These are phyloP conservation scores for Uropsilus gracilis DNA, from an alignment of 2,113 vertebrate species.

Conservation along the genomic window DNA sequence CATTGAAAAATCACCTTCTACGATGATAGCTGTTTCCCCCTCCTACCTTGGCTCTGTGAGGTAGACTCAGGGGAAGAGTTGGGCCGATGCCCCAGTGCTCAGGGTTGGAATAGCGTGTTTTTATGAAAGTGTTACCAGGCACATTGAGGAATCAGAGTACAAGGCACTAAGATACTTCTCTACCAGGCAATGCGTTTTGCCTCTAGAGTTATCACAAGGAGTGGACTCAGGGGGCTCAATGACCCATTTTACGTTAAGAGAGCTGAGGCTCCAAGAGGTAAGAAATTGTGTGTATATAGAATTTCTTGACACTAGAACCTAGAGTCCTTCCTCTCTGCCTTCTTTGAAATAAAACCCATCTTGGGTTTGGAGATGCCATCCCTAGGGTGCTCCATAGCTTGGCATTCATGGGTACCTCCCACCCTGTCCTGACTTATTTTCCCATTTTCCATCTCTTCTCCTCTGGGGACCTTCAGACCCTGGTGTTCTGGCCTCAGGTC, in stretches of 20 bases:
- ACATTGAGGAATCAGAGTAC: background rate
- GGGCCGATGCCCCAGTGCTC: background rate
- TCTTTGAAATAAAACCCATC: background rate
- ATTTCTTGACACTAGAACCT: background rate
- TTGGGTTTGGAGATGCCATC: background rate
- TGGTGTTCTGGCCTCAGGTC: too few relatives aligned
- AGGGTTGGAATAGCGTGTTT: background rate
- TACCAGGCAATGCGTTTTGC: background rate
- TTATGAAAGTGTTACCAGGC: background rate
- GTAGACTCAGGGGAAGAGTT: background rate
- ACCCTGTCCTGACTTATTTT: too few relatives aligned
- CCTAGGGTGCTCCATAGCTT: background rate
- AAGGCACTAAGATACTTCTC: background rate
- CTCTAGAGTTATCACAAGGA: background rate
- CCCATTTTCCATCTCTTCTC: too few relatives aligned
- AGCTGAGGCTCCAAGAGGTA: background rate
- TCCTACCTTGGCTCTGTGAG: background rate
- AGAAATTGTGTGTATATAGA: background rate
- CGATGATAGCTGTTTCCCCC: background rate
- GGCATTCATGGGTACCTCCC: background rate
- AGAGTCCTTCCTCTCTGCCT: background rate
- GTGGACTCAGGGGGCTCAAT: background rate
- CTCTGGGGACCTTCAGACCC: too few relatives aligned
- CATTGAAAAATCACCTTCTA: background rate
- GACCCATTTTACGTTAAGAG: background rate